Conservation (phyloP, 2,797 vertebrate genomes). For the Crossoptilon crossoptilon region DNA sequence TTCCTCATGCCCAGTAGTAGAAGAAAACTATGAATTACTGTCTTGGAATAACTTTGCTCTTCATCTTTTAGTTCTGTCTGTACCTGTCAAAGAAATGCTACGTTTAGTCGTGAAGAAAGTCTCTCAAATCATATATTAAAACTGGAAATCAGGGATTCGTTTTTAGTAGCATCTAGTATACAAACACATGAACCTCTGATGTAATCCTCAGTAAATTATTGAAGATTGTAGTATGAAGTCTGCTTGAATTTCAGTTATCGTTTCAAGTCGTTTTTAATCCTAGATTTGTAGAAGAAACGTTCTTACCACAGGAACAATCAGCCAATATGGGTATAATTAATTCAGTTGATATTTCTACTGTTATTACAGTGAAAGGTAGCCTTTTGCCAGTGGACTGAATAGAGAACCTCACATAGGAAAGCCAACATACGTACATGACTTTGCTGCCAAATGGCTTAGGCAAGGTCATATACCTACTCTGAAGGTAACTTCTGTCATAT, state of each 20-base stretch:
- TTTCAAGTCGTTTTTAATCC: background rate
- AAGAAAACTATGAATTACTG: background rate
- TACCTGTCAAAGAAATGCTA: background rate
- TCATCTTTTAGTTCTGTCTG: background rate
- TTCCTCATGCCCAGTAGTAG: background rate
- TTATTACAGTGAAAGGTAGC: background rate
- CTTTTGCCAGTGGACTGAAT: background rate
- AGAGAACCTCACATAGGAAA: background rate
- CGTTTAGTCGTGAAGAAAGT: background rate
- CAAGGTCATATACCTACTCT: background rate
- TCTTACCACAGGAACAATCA: background rate
- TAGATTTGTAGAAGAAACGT: background rate
- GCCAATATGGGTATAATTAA: background rate
- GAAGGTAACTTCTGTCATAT: background rate
- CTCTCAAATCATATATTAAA: background rate
- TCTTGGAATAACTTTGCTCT: background rate
- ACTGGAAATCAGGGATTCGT: background rate
- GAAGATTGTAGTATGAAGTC: background rate
- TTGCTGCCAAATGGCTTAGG: background rate
- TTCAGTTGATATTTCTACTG: background rate
- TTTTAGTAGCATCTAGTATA: constrained; percentile 15
- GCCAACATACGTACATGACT: background rate
- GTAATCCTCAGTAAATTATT: background rate
- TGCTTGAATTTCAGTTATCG: background rate
- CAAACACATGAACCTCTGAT: background rate